Percentiles rank a stretch among this genome's conserved stretches.
Conservation (phyloP, 2,888 invertebrate species). For the Plusia festucae region DNA sequence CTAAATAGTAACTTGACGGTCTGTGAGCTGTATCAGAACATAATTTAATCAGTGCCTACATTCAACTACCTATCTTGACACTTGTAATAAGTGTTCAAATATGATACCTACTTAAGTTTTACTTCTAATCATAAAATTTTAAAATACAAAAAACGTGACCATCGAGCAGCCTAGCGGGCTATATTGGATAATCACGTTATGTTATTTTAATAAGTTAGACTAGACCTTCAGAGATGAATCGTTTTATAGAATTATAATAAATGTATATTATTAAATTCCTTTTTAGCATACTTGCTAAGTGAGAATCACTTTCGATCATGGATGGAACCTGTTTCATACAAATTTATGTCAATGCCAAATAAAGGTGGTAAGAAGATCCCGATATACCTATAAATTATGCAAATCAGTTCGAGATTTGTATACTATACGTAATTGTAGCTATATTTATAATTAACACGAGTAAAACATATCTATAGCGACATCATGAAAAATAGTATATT, state of each 20-base stretch:
- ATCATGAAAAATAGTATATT: conserved; percentile 13
- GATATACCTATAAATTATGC: conserved; percentile 47
- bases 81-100: no score
- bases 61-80: no score
- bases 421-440: conserved; percentile 8
- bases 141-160: background rate
- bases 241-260: conserved; percentile 39
- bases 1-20: no score
- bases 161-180: background rate
- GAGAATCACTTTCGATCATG: conserved; percentile 77
- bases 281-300: conserved; percentile 68
- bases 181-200: conserved; percentile 7
- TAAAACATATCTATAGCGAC: background rate
- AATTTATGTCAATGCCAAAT: conserved; percentile 84
- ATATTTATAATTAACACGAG: background rate
- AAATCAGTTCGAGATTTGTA: conserved; percentile 31
- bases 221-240: conserved; percentile 38
- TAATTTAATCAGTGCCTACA: no score
- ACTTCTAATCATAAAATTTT: background rate
- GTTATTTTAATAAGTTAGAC: conserved; percentile 30
- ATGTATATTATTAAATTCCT: conserved; percentile 51
- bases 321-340: conserved; percentile 74
- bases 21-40: no score
- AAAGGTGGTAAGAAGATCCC: conserved; percentile 75
- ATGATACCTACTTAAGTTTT: no score